phyloP scores from a whole-genome alignment of 2,113 vertebrate species.

The Abramis brama region DNA sequence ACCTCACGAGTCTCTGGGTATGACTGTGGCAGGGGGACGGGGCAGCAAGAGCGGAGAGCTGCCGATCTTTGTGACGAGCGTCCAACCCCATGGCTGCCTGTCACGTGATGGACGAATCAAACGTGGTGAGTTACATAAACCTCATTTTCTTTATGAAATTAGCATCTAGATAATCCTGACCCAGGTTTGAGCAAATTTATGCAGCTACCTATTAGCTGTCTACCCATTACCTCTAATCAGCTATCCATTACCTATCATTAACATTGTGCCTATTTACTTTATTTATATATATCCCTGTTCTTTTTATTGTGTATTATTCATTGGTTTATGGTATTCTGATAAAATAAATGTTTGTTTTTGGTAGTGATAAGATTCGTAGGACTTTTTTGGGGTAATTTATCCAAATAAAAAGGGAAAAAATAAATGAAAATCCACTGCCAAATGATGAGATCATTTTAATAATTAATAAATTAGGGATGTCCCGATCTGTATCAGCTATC shows the following conservation, averaged over 20 bases:
- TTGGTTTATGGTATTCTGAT: background rate
- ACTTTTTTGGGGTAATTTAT: no score
- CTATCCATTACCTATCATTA: no score
- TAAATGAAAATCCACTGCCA: background rate
- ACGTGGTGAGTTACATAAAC: slow-evolving; percentile 77
- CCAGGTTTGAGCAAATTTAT: background rate
- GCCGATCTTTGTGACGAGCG: slow-evolving; percentile 97
- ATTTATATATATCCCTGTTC: background rate
- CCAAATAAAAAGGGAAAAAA: no score
- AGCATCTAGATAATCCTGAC: background rate
- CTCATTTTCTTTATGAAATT: background rate
- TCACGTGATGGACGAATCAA: slow-evolving; percentile 94
- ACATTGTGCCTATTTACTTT: background rate
- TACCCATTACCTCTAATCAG: no score
- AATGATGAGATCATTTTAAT: background rate
- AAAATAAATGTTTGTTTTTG: background rate
- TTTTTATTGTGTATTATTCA: background rate
- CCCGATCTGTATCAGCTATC: no score
- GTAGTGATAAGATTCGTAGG: background rate
- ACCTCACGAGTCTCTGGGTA: slow-evolving; percentile 93
- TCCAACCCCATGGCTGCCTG: slow-evolving; percentile 94
- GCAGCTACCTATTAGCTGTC: background rate
- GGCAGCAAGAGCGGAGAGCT: slow-evolving; percentile 96
- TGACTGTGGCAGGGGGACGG: slow-evolving; percentile 96
- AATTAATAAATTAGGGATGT: background rate